Evolutionary conservation across 2,113 vertebrate species (phyloP), one percentile per base, ranked within the genome.

Genomic region (Mungos mungo): DNA sequence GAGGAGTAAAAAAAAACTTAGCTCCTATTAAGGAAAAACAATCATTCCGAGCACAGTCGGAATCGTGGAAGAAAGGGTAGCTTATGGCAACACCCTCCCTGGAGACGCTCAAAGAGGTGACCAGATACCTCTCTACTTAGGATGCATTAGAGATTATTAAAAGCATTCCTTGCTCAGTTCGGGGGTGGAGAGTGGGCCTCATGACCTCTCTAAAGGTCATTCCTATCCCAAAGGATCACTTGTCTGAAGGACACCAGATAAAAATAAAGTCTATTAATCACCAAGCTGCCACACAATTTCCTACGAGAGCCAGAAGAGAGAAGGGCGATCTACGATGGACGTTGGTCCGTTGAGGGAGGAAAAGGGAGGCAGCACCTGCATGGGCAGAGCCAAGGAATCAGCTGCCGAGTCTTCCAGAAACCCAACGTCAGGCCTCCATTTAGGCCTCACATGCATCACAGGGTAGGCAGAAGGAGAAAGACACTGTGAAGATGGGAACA

Each of bases 211-310:
- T 93, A 98, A 98, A 98, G 97, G 97, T 98, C 98, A 97, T 76
- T 96, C 80, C 94, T 93, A 94, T 95, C 97, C 97, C 97, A 93
- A 97, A 97, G 96, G 97, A 98, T 96, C 97, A 90, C 77, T 95
- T 95, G 95, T 96, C 97, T 98, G 97, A 98, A 98, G 97, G 76
- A 96, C 41, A 92, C 93, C 97, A 97, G 95, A 98, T 97, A 95
- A 98, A 98, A 98, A 96, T 96, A 97, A 93, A 98, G 96, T 98
- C 82, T 91, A 95, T 98, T 98, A 98, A 98, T 98, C 96, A 98
- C 92, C 60, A 94, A 97, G 98, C 97, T 94, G 97, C 96, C 97
- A 97, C 86, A 96, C 82, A 87, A 66, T 81, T 96, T 96, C 97
- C 95, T 92, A 88, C 45, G 3, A 96, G 77, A 97, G 97, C 92